A percentile compares a stretch with the other conserved stretches of the same genome.
Conservation (phyloP, 2,888 invertebrate genomes). For the Gibbula magus region DNA sequence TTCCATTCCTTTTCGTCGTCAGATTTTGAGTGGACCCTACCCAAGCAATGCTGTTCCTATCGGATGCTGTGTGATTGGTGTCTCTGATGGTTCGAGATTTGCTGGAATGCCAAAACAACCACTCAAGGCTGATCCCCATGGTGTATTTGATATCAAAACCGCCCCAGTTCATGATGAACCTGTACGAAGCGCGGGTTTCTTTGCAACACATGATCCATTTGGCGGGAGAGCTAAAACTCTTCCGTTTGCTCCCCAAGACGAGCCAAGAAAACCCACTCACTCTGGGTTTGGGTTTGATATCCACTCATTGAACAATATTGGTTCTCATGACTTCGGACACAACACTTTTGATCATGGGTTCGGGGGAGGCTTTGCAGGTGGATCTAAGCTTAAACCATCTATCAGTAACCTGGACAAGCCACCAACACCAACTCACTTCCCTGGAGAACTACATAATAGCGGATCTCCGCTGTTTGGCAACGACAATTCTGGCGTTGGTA, state of each 20-base stretch:
- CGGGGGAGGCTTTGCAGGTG: not conserved
- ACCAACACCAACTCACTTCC: not conserved
- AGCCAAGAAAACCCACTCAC: not conserved
- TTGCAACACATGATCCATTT: conserved; percentile 8
- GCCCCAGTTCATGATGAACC: not conserved
- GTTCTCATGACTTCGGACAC: not conserved
- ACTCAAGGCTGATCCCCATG: not conserved
- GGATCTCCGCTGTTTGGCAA: not conserved
- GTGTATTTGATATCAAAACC: not conserved
- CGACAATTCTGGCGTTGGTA: not conserved
- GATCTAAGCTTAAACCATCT: not conserved
- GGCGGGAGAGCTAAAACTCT: not conserved
- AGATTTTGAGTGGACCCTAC: not conserved
- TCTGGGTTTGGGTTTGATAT: not conserved
- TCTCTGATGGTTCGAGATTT: not conserved
- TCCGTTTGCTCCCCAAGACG: not conserved
- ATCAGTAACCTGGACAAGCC: not conserved
- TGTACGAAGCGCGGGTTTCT: not conserved
- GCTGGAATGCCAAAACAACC: not conserved
- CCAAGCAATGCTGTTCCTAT: not conserved
- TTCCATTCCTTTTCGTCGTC: not conserved
- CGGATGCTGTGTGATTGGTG: not conserved
- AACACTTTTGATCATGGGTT: not conserved
- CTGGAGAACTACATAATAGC: not conserved
- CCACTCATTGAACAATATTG: not conserved